These are phyloP conservation scores for Gadopsis bispinosus DNA, from an alignment of 2,797 vertebrate genomes.

Conservation along the genomic window DNA sequence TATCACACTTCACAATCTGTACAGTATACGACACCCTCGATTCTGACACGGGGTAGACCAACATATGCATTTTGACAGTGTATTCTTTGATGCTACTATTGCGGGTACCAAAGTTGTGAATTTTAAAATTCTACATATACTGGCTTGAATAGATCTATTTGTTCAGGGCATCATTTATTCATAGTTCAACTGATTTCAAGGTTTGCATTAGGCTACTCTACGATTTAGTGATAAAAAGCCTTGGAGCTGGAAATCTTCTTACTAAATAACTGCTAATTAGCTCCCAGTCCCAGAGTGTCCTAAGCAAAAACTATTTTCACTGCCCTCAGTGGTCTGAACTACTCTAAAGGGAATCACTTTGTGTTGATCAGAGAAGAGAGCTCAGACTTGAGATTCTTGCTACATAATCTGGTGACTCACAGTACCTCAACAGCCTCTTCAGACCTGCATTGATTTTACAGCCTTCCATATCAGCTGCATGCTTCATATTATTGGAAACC, in stretches of 20 bases:
- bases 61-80: not conserved
- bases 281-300: not conserved
- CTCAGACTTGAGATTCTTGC: conserved; percentile 30
- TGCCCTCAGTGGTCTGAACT: conserved; percentile 22
- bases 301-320: conserved; percentile 29
- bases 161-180: not conserved
- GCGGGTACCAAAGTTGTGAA: not conserved
- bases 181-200: not conserved
- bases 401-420: conserved; percentile 63
- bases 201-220: not conserved
- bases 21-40: too few species aligned
- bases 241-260: not conserved
- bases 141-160: not conserved
- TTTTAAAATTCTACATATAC: not conserved
- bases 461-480: conserved; percentile 61
- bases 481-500: conserved; percentile 70
- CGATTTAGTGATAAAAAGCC: not conserved
- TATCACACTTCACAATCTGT: too few species aligned
- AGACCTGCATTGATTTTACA: conserved; percentile 69
- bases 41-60: not conserved
- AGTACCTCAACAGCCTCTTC: conserved; percentile 52
- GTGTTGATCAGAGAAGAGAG: conserved; percentile 40
- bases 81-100: not conserved
- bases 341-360: conserved; percentile 33
- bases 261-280: conserved; percentile 25